Evolutionary conservation across 2,888 invertebrate species (phyloP).

Genomic region (Harpagoxenus sublaevis): DNA sequence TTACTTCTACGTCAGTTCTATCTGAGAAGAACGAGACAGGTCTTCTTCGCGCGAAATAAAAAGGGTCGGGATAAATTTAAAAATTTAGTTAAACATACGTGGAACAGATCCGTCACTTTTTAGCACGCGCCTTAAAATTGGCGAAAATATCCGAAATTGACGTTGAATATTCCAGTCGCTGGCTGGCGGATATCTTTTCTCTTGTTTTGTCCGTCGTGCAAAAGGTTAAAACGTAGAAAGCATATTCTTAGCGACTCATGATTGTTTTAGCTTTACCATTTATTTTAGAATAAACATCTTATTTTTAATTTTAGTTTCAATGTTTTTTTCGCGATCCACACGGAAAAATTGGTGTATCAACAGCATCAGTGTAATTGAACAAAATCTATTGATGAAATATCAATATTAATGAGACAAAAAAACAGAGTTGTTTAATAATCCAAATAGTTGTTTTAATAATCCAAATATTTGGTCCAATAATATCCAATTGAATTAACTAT

Average conservation of each 20-base stretch:
- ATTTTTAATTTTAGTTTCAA: neutral
- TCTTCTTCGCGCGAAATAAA: neutral
- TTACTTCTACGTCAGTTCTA: neutral
- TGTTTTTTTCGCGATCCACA: no score
- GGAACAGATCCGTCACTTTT: neutral
- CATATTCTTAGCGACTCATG: conserved; percentile 6
- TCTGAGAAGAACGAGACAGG: neutral
- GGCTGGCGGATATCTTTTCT: neutral
- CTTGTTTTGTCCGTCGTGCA: neutral
- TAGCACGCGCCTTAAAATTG: neutral
- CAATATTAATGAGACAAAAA: no score
- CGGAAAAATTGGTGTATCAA: no score
- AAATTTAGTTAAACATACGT: neutral
- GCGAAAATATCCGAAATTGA: conserved; percentile 14
- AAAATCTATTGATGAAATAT: no score
- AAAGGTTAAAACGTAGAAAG: conserved; percentile 21
- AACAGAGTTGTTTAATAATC: no score
- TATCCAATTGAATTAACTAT: no score
- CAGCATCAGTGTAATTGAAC: no score
- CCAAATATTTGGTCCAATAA: no score
- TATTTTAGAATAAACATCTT: no score
- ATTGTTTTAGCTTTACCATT: neutral
- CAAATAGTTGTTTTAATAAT: no score
- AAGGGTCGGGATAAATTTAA: neutral
- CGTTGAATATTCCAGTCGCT: neutral